phyloP scores from a whole-genome alignment of 1,140 invertebrate genomes.

The Drosophila navojoa region DNA sequence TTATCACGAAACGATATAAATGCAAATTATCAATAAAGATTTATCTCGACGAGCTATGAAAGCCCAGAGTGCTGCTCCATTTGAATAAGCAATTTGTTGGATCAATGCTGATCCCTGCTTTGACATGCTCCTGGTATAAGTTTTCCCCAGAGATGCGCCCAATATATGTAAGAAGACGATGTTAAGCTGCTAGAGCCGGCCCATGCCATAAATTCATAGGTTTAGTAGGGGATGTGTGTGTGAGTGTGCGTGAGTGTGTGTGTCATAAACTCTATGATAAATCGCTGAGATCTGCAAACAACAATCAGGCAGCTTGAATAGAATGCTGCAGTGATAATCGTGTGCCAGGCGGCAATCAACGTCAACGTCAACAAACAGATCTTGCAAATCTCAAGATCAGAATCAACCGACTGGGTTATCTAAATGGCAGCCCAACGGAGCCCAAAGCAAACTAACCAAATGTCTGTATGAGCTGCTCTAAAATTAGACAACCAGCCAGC shows the following conservation, averaged over 20 bases:
- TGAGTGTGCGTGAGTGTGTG: not conserved
- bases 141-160: not conserved
- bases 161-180: constrained; percentile 11
- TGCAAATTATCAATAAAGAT: not conserved
- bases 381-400: constrained; percentile 46
- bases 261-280: constrained; percentile 31
- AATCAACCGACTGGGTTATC: constrained; percentile 32
- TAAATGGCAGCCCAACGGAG: constrained; percentile 12
- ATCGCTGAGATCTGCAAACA: constrained; percentile 28
- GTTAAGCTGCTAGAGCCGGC: constrained; percentile 18
- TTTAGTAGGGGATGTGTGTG: not conserved
- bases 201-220: constrained; percentile 22
- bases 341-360: constrained; percentile 44
- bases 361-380: constrained; percentile 37
- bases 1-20: no score
- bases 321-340: constrained; percentile 50
- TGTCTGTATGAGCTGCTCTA: constrained; percentile 50
- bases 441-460: constrained; percentile 45
- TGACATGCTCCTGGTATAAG: not conserved
- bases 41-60: not conserved
- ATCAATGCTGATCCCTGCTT: not conserved
- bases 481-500: constrained; percentile 61
- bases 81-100: no score
- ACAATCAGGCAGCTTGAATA: constrained; percentile 42
- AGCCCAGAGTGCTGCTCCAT: no score